Base-by-base conservation (phyloP, 30 jellyfish, hydroid and myxozoan genomes). In the Aurelia aurita complex sp. Pacific region DNA sequence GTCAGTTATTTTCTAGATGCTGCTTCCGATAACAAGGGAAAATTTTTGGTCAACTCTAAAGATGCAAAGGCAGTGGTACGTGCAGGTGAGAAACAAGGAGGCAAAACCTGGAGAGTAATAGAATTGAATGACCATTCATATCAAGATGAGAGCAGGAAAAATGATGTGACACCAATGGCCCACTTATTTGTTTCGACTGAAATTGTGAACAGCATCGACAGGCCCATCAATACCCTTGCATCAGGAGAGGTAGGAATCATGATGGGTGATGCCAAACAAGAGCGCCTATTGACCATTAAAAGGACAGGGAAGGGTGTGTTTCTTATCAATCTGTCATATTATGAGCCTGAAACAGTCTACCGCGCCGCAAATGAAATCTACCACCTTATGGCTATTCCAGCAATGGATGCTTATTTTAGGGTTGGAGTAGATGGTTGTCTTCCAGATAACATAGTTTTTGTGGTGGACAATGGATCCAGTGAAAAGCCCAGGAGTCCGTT, bases 401-500 rank as follows among this genome's bases (percentile, higher is more conserved):
- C 78, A 68, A 68, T 68, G 59, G 78, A 68, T 68, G 29, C n/a
- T 40, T 32, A 32, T 19, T 34, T 68, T 40, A n/a, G 78, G 19
- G 36, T 32, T 68, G 78, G 59, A 12, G 78, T 40, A 32, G 53
- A 34, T 68, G 78, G 78, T 33, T 1, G 59, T 10, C 78, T 68
- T 40, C 53, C 53, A 68, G 53, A 34, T 4, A 68, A 68, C 53
- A 4, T 68, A 1, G 64, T 68, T 68, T 68, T 68, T 68, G 78
- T 68, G 53, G 78, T 68, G 23, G 78, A 68, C 78, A 68, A 68
- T 68, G 78, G 78, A 68, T 40, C 78, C 1, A 40, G 78, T 68
- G 78, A 68, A 40, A 40, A 34, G 36, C 78, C 78, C 8, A 32
- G 59, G 53, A 68, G 78, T 68, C 78, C 78, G 1, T 10, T 68